Conservation (phyloP, 2,888 invertebrate species). For the Drosophila atripex region DNA sequence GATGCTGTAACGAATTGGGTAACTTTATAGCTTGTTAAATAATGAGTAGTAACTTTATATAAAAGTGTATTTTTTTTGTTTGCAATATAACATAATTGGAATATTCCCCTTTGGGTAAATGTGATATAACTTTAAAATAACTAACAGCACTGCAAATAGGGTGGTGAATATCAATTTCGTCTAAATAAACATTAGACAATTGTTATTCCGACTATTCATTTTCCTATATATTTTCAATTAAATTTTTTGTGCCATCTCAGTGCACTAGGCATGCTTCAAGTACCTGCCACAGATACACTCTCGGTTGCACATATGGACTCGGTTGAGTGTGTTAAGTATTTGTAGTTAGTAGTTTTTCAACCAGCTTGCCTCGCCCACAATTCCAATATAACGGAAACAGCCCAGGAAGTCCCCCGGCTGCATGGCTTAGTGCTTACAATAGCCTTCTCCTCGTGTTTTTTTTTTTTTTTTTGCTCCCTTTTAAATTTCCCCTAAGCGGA, state of each 20-base stretch:
- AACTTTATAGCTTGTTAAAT: neutral
- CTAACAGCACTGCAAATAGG: slow-evolving; percentile 1
- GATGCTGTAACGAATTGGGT: slow-evolving; percentile 15
- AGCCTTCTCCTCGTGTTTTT: slow-evolving; percentile 57
- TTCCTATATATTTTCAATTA: slow-evolving; percentile 36
- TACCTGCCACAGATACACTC: slow-evolving; percentile 25
- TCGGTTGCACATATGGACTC: slow-evolving; percentile 6
- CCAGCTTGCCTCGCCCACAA: slow-evolving; percentile 61
- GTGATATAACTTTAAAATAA: slow-evolving; percentile 7
- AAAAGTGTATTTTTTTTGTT: neutral
- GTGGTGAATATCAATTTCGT: slow-evolving; percentile 43
- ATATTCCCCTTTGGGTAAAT: neutral
- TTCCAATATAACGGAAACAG: slow-evolving; percentile 29
- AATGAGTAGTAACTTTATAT: neutral
- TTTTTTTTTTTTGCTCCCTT: slow-evolving; percentile 43
- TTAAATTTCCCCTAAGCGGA: slow-evolving; percentile 82
- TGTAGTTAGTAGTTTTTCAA: slow-evolving; percentile 74
- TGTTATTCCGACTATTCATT: slow-evolving; percentile 35
- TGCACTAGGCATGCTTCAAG: slow-evolving; percentile 50
- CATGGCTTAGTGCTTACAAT: slow-evolving; percentile 64
- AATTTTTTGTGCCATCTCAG: slow-evolving; percentile 42
- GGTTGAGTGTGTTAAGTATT: slow-evolving; percentile 51
- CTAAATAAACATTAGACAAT: slow-evolving; percentile 30
- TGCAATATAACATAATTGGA: neutral
- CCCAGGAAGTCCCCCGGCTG: neutral